phyloP scores from a whole-genome alignment of 2,888 invertebrate genomes.

The Augochlorella aurata region DNA sequence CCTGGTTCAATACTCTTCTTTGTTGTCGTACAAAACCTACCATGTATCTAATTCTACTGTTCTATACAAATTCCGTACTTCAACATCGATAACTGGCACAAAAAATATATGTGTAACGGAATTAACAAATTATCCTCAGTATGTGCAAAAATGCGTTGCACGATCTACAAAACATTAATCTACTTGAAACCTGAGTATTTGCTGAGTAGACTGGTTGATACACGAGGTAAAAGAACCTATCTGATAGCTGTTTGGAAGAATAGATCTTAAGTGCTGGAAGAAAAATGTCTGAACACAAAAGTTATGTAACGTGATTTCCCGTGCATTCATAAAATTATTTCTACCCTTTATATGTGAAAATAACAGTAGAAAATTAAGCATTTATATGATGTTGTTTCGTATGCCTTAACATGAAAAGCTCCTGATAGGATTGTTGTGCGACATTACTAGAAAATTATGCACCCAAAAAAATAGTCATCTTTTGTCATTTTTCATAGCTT shows the following conservation, averaged over 20 bases:
- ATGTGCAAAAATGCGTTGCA: conserved; percentile 40
- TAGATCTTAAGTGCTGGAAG: neutral
- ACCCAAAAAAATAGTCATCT: conserved; percentile 15
- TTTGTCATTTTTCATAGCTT: conserved; percentile 5
- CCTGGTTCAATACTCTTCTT: conserved; percentile 48
- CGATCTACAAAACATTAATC: conserved; percentile 51
- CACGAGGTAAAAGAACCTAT: conserved; percentile 22
- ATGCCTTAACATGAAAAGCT: neutral
- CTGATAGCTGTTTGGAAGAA: neutral
- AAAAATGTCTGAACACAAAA: conserved; percentile 9
- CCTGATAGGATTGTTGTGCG: conserved; percentile 9
- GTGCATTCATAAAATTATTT: conserved; percentile 26
- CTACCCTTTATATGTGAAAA: neutral
- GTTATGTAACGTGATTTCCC: conserved; percentile 32
- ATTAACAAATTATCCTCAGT: conserved; percentile 51
- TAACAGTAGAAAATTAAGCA: conserved; percentile 1
- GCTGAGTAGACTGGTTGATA: conserved; percentile 27
- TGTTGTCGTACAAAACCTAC: conserved; percentile 70
- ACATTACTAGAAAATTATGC: conserved; percentile 15
- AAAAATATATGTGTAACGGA: conserved; percentile 55
- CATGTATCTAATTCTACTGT: conserved; percentile 42
- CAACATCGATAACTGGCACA: conserved; percentile 53
- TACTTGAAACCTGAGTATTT: conserved; percentile 61
- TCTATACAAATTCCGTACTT: conserved; percentile 60
- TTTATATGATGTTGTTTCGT: neutral